Base-by-base conservation (phyloP, 2,113 vertebrate genomes). In the Calidris pygmaea region DNA sequence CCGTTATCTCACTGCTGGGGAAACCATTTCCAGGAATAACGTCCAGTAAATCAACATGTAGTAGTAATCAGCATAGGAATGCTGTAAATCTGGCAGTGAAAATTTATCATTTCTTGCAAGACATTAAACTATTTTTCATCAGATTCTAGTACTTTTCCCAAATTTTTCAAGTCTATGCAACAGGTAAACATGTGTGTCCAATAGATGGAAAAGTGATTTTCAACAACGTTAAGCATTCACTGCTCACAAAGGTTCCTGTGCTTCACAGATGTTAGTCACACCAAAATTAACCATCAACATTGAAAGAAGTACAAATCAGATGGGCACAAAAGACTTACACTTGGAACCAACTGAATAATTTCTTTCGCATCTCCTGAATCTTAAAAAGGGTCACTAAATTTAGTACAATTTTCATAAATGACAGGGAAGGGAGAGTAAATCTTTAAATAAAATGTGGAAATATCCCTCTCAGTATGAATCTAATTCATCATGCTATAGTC, bases 331-430 rank as follows among this genome's bases (percentile, higher is more conserved):
- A 87, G 32, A 70, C 21, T 62, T 53, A 71, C 35, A 39, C 17
- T 70, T 89, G 22, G 30, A 94, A 91, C 32, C 48, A 82, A 55
- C 53, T 19, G 39, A 86, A 76, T 8, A 89, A 58, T 50, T 45
- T 76, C 29, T 59, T 82, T 85, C 34, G 12, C 37, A 73, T 68
- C 62, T 82, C 37, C 71, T 62, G 66, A 89, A 53, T 85, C 66
- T 89, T 87, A 85, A 91, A 85, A 91, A 72, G 53, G 53, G 32
- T 72, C 70, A 67, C 73, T 75, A 93, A 93, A 89, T 95, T 90
- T 85, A 75, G 68, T 50, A 62, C 6, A 52, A 48, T 89, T 91
- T 95, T 87, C 73, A 68, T 85, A 91, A 94, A 85, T 60, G 67
- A 84, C 26, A 90, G 34, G 34, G 52, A 67, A 90, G 34, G 52